A percentile compares a stretch with the other conserved stretches of the same genome.
Evolutionary conservation across 2,888 invertebrate genomes (phyloP).

Genomic region (Dolichopus griseipennis): DNA sequence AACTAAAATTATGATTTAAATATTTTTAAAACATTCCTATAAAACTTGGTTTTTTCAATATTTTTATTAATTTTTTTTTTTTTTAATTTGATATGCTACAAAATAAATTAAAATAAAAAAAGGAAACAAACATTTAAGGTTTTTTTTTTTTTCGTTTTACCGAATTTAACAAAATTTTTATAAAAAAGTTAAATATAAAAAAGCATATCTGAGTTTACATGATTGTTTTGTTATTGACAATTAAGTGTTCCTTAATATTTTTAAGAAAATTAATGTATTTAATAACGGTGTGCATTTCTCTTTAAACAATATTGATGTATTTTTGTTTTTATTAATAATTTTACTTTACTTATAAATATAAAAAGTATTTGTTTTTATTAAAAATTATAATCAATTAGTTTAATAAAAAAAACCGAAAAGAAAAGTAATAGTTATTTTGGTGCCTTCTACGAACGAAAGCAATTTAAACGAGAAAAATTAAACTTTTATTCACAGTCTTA

Average conservation of each 20-base stretch:
- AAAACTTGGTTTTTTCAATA: neutral
- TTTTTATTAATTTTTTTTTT: neutral
- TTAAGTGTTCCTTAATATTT: neutral
- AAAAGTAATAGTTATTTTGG: neutral
- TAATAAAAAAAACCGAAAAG: neutral
- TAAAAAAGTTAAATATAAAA: conserved; percentile 4
- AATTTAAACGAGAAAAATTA: neutral
- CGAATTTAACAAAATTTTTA: neutral
- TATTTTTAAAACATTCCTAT: too few species aligned
- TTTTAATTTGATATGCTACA: neutral
- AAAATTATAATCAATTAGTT: neutral
- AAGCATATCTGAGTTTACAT: conserved; percentile 3
- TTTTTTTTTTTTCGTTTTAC: neutral
- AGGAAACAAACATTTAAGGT: neutral
- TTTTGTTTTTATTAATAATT: neutral
- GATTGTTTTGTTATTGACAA: neutral
- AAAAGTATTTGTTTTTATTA: neutral
- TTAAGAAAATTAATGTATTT: neutral
- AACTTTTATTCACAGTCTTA: conserved; percentile 9
- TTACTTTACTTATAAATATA: neutral
- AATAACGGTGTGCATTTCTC: too few species aligned
- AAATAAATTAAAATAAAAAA: conserved; percentile 1
- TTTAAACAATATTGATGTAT: too few species aligned
- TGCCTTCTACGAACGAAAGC: conserved; percentile 5
- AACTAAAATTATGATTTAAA: too few species aligned